These are phyloP conservation scores for Heliocidaris tuberculata DNA, from an alignment of 35 echinoderm and acorn worm species.

Conservation along the genomic window DNA sequence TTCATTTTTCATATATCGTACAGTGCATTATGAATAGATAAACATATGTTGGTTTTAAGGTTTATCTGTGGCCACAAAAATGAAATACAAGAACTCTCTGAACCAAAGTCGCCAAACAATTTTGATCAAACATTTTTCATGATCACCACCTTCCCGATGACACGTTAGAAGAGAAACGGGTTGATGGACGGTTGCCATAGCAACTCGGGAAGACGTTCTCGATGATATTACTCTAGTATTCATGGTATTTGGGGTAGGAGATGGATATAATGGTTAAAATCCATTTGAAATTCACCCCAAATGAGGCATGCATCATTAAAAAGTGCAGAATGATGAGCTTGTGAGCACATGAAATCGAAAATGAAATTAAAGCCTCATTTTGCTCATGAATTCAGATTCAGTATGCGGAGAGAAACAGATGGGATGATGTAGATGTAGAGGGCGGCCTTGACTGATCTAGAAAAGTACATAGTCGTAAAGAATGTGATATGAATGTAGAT, in stretches of 20 bases:
- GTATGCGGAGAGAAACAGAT: not conserved
- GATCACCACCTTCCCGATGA: not conserved
- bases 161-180: not conserved
- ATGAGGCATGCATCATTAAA: not conserved
- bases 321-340: constrained; percentile 7
- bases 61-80: too few relatives aligned
- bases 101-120: not conserved
- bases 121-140: too few relatives aligned
- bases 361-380: not conserved
- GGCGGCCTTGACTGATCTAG: not conserved
- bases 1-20: too few relatives aligned
- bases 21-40: too few relatives aligned
- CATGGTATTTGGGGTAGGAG: not conserved
- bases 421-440: not conserved
- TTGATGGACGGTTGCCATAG: not conserved
- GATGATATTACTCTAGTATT: not conserved
- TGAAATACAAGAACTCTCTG: not conserved
- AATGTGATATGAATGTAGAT: not conserved
- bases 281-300: not conserved
- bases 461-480: not conserved
- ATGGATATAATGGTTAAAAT: not conserved
- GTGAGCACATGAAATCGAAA: not conserved
- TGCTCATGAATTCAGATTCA: not conserved
- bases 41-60: too few relatives aligned
- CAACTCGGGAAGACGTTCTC: not conserved